Evolutionary conservation across 2,888 invertebrate species (phyloP).

Genomic region (Drosophila nr. fundita): DNA sequence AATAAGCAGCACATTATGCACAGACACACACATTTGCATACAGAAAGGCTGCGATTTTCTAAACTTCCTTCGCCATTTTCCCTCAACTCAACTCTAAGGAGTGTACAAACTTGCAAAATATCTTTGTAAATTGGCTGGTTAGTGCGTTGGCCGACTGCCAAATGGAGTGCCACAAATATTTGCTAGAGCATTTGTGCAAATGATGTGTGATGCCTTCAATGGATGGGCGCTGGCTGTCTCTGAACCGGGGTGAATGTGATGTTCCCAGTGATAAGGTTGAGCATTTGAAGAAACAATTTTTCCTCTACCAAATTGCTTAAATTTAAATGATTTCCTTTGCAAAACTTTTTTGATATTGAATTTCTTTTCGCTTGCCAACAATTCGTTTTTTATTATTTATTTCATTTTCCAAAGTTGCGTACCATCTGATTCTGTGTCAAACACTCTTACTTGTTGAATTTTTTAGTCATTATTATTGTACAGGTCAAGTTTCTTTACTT

Average conservation of each 20-base stretch:
- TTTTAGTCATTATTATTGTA: not conserved
- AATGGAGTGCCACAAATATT: constrained; percentile 50
- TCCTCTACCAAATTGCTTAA: not conserved
- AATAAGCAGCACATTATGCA: constrained; percentile 61
- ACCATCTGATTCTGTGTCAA: not conserved
- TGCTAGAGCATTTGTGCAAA: constrained; percentile 28
- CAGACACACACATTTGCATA: constrained; percentile 63
- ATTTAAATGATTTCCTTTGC: not conserved
- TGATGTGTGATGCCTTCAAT: constrained; percentile 9
- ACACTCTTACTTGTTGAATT: not conserved
- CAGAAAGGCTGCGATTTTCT: constrained; percentile 39
- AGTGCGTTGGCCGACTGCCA: constrained; percentile 21
- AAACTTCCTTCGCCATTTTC: constrained; percentile 9
- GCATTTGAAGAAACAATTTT: not conserved
- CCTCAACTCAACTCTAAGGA: constrained; percentile 11
- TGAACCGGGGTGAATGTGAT: not conserved
- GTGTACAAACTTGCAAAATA: constrained; percentile 22
- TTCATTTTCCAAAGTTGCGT: not conserved
- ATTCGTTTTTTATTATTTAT: not conserved
- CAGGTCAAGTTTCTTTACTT: not conserved
- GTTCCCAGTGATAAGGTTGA: not conserved
- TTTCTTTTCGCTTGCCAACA: not conserved
- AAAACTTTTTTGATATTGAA: not conserved
- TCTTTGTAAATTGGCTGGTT: not conserved
- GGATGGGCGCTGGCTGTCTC: not conserved